Base-by-base conservation (phyloP, 2,113 vertebrate genomes). In the Thoracochromis brauschi region DNA sequence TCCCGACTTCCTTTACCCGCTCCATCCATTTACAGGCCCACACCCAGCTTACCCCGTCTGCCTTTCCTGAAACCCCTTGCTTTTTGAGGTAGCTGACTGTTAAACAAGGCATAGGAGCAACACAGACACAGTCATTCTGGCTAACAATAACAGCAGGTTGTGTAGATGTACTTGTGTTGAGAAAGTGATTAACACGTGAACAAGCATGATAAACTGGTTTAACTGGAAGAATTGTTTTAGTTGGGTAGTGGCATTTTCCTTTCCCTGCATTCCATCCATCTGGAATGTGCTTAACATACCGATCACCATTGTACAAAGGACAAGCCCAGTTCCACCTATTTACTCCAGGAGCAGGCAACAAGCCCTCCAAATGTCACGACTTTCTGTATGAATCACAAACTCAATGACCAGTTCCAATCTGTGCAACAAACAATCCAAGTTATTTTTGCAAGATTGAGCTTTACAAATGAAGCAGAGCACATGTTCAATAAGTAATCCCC, bases 191-290 rank as follows among this genome's bases (percentile, higher is more conserved):
- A 13, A 78, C 88, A 17, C 1, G 85, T 45, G 68, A 45, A 60
- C 9, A 3, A 81, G 81, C 95, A 80, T 10, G 96, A 82, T 47
- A 0, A 53, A 92, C 96, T 82, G 91, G 96, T 90, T 87, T 7
- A 13, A 26, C 92, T 55, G 55, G 91, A 86, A 35, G 81, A 73
- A 13, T 89, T 13, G 68, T 89, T 90, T 87, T 80, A 90, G 65
- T 8, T 40, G 4, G 65, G 40, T 38, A 4, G 80, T 53, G 17
- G 16, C 45, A 82, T 88, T 58, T 73, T 73, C 31, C 26, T 63
- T 68, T 91, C 65, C 51, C 24, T 7, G 47, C 93, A 83, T 87
- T 92, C 89, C 85, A 8, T 19, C 31, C 2, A 16, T 3, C 17
- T 40, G 87, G 88, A 94, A 91, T 89, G 88, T 83, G 71, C 83